These are phyloP conservation scores for Erebia aethiops DNA, from an alignment of 2,888 invertebrate species.

Conservation along the genomic window DNA sequence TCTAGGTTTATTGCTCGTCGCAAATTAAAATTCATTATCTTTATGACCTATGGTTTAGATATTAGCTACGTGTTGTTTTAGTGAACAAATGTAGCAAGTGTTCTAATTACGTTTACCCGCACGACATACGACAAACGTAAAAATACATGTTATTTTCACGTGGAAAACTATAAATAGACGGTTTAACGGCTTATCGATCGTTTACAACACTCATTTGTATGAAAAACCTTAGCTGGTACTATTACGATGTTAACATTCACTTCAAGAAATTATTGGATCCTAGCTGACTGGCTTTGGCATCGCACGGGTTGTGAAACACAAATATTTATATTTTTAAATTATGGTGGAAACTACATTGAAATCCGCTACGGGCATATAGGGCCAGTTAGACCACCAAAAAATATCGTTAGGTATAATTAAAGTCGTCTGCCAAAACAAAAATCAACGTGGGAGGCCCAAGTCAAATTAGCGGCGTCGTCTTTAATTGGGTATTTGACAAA, in stretches of 20 bases:
- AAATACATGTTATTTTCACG: conserved; percentile 10
- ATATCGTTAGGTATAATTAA: background rate
- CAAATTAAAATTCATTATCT: background rate
- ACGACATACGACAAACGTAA: background rate
- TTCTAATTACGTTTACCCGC: background rate
- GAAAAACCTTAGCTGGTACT: background rate
- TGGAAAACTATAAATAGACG: conserved; percentile 15
- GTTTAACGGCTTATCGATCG: conserved; percentile 28
- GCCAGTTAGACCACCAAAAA: background rate
- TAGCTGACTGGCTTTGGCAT: background rate
- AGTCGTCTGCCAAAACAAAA: no score
- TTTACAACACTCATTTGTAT: conserved; percentile 22
- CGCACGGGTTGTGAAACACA: no score
- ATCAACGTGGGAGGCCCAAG: no score
- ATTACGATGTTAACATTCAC: background rate
- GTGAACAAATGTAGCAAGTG: background rate
- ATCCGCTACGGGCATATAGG: background rate
- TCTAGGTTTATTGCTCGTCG: background rate
- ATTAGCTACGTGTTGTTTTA: background rate
- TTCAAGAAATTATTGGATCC: background rate
- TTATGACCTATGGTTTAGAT: background rate
- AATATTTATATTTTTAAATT: no score
- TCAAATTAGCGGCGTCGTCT: no score
- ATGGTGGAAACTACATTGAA: no score
- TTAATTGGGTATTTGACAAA: no score